Evolutionary conservation across 2,113 vertebrate genomes (phyloP).

Genomic region (Chaetodon trifascialis): DNA sequence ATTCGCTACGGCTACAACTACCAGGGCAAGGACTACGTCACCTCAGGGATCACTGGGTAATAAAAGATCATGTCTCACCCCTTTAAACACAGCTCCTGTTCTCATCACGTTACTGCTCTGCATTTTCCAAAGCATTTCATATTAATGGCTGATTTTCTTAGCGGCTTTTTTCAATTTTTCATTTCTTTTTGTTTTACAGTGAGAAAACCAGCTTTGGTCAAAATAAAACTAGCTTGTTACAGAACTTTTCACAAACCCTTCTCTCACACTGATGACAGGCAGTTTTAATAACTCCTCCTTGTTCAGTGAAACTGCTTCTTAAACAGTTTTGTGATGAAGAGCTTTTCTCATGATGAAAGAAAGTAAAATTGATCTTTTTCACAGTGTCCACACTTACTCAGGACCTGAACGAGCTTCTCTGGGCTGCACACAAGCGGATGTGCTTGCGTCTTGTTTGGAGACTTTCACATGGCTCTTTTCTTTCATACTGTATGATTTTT

Average conservation of each 20-base stretch:
- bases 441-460: no score
- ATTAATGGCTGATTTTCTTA: neutral
- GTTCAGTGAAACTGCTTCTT: no score
- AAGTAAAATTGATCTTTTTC: no score
- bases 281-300: no score
- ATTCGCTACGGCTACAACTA: constrained; percentile 98
- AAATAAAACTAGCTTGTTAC: neutral
- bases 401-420: no score
- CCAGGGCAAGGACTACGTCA: constrained; percentile 97
- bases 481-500: neutral
- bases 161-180: neutral
- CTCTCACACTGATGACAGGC: neutral
- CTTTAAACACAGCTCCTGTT: neutral
- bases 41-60: constrained; percentile 99
- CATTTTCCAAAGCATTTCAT: neutral
- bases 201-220: neutral
- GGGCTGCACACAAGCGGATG: no score
- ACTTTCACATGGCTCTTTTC: neutral
- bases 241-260: neutral
- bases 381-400: no score
- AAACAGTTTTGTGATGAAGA: no score
- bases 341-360: no score
- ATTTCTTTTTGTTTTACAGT: neutral
- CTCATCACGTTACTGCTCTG: no score
- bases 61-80: neutral